Conservation (phyloP, 2,888 invertebrate genomes). For the Drosophila quinaria region DNA sequence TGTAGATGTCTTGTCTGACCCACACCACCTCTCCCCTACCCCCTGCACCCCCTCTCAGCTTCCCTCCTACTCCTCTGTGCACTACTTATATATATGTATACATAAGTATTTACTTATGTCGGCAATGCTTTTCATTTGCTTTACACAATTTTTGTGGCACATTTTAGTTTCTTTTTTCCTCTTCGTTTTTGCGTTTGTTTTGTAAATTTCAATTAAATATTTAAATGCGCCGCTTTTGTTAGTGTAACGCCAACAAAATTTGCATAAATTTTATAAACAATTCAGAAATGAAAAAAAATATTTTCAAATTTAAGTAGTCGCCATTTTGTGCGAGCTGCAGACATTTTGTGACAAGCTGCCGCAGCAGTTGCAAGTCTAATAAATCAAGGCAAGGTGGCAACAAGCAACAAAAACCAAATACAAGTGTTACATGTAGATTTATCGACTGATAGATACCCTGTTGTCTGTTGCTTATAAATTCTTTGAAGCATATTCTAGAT, state of each 20-base stretch:
- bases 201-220: conserved; percentile 74
- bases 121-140: conserved; percentile 53
- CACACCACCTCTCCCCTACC: conserved; percentile 22
- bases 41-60: not conserved
- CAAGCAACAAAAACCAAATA: not conserved
- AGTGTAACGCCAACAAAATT: conserved; percentile 58
- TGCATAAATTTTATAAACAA: conserved; percentile 63
- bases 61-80: not conserved
- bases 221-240: conserved; percentile 59
- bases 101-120: conserved; percentile 57
- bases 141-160: conserved; percentile 57
- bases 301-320: conserved; percentile 18
- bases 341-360: conserved; percentile 40
- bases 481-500: too few species aligned
- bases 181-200: conserved; percentile 35
- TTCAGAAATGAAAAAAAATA: conserved; percentile 16
- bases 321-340: conserved; percentile 52
- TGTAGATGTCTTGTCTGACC: conserved; percentile 58
- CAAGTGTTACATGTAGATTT: not conserved
- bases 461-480: not conserved
- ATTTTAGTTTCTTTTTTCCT: conserved; percentile 35
- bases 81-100: conserved; percentile 34
- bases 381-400: conserved; percentile 59
- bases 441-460: conserved; percentile 2
- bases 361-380: conserved; percentile 45